A percentile compares a stretch with the other conserved stretches of the same genome.
These are phyloP conservation scores for Micrastur ruficollis DNA, from an alignment of 2,797 vertebrate genomes.

Conservation along the genomic window DNA sequence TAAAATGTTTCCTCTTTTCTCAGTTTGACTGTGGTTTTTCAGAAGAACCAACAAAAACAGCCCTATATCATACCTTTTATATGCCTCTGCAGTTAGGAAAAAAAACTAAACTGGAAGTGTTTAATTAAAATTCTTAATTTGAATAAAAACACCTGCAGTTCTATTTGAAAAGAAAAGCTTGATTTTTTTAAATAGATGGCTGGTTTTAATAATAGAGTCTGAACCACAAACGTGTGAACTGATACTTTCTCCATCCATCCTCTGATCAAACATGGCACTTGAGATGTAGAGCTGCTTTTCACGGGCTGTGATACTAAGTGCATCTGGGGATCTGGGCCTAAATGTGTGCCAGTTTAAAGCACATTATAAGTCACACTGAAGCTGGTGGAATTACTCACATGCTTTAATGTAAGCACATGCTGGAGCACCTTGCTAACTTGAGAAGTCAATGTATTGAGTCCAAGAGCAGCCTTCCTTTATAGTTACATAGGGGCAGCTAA, in stretches of 20 bases:
- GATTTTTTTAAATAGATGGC: background rate
- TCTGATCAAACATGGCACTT: background rate
- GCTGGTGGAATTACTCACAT: background rate
- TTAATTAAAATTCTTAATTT: background rate
- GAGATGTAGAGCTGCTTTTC: background rate
- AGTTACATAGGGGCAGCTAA: background rate
- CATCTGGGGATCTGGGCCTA: background rate
- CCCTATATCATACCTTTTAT: background rate
- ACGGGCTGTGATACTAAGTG: background rate
- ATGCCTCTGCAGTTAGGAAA: background rate
- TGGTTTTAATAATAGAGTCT: background rate
- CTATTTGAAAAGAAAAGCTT: background rate
- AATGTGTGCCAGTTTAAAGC: background rate
- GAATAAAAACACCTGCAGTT: background rate
- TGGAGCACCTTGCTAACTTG: background rate
- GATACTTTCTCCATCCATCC: background rate
- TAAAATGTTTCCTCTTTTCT: background rate
- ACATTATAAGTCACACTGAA: accelerated
- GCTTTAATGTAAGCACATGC: background rate
- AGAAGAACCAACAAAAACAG: background rate
- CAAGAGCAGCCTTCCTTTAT: background rate
- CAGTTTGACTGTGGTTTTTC: background rate
- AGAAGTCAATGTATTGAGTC: background rate
- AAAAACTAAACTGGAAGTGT: background rate
- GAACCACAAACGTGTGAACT: background rate